Evolutionary conservation across 2,797 vertebrate genomes (phyloP), one percentile per base, ranked within the genome.

Genomic region (Lophotriccus pileatus): DNA sequence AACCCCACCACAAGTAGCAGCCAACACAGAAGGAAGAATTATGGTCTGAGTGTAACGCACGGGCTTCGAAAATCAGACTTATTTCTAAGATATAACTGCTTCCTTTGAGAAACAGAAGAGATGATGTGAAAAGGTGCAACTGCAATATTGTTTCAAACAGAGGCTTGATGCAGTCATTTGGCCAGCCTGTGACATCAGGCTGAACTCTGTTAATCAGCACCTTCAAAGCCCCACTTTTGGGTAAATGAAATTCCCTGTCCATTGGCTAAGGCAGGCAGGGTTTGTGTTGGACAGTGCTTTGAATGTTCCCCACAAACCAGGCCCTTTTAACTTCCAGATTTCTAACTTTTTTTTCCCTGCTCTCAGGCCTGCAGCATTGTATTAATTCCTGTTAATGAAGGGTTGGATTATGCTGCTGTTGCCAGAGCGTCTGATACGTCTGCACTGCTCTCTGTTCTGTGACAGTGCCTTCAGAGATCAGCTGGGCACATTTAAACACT

Each of bases 381-480:
- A 77, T 90, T 94, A 88, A 96, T 96, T 96, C 79, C 96, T 95
- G 97, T 84, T 91, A 97, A 95, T 93, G 91, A 88, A 83, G 84
- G 66, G 83, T 70, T 96, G 79, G 67, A 93, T 95, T 97, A 74
- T 88, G 87, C 59, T 69, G 58, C 75, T 72, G 47, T 82, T 94
- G 84, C 93, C 81, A 91, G 72, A 94, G 73, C 76, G 84, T 96
- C 94, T 87, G 84, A 89, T 92, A 80, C 5, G 44, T 59, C 83
- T 95, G 56, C 70, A 46, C 90, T 4, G 5, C 78, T 80, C 92
- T 91, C 84, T 94, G 96, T 94, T 96, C 89, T 66, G 73, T 85
- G 77, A 97, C 86, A 96, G 84, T 91, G 86, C 44, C 87, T 93
- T 95, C 93, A 90, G 79, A 96, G 93, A 96, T 92, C 94, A 96